phyloP scores from a whole-genome alignment of 2,888 invertebrate genomes.

The Lycaena phlaeas region DNA sequence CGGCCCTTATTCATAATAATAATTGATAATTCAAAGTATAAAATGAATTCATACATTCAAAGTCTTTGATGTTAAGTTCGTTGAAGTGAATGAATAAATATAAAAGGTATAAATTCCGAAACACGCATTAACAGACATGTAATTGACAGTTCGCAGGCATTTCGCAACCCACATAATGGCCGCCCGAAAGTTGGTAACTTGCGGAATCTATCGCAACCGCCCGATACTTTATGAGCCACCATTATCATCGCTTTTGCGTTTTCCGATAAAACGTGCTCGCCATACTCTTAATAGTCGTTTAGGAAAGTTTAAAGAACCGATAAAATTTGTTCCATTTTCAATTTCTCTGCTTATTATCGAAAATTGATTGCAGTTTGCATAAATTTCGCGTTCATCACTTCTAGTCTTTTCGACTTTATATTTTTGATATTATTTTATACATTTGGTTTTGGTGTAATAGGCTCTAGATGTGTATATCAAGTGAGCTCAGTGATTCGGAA shows the following conservation, averaged over 20 bases:
- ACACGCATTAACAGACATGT: slow-evolving; percentile 18
- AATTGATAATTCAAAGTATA: too few relatives aligned
- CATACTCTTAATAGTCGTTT: slow-evolving; percentile 57
- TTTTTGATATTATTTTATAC: too few relatives aligned
- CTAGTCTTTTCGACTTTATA: too few relatives aligned
- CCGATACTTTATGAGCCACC: slow-evolving; percentile 63
- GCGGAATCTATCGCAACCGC: slow-evolving; percentile 59
- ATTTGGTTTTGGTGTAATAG: too few relatives aligned
- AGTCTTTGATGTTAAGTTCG: too few relatives aligned
- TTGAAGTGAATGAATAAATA: neutral
- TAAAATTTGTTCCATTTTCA: slow-evolving; percentile 54
- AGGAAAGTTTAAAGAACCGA: slow-evolving; percentile 48
- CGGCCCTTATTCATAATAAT: too few relatives aligned
- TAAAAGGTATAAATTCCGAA: neutral
- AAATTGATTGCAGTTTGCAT: slow-evolving; percentile 16
- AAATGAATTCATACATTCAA: too few relatives aligned
- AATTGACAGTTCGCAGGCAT: slow-evolving; percentile 37
- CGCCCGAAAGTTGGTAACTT: slow-evolving; percentile 63
- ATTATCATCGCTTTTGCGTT: slow-evolving; percentile 65
- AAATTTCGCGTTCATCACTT: slow-evolving; percentile 8
- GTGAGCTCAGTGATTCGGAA: too few relatives aligned
- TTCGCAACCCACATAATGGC: slow-evolving; percentile 58
- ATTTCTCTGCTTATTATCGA: slow-evolving; percentile 29
- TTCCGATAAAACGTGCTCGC: slow-evolving; percentile 65
- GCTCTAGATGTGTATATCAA: too few relatives aligned